These are phyloP conservation scores for Montifringilla adamsi DNA, from an alignment of 2,113 vertebrate genomes.

Conservation along the genomic window DNA sequence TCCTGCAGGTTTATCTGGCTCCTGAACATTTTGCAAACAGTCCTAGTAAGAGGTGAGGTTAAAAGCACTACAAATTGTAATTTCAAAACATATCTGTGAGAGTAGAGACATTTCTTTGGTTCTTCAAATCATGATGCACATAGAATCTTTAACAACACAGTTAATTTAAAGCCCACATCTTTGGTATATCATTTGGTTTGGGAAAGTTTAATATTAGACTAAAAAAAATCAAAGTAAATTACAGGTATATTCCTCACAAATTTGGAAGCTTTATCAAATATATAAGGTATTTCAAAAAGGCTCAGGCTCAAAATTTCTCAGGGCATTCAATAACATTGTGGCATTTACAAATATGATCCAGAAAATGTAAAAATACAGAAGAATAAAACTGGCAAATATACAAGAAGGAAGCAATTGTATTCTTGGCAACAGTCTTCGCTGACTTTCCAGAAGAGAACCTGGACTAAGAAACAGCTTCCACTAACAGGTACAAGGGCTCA, in stretches of 20 bases:
- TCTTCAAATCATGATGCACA: background rate
- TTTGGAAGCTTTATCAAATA: background rate
- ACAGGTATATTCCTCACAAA: background rate
- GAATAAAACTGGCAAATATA: background rate
- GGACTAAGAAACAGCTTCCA: background rate
- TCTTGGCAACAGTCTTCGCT: background rate
- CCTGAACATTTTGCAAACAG: background rate
- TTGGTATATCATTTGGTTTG: background rate
- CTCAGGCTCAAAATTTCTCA: background rate
- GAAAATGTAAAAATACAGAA: background rate
- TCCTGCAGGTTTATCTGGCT: constrained; percentile 30
- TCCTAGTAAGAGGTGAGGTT: background rate
- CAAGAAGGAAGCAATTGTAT: background rate
- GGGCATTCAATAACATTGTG: background rate
- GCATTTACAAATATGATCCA: background rate
- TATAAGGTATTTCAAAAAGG: background rate
- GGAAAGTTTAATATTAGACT: background rate
- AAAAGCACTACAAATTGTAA: background rate
- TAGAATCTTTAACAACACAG: background rate
- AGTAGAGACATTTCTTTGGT: background rate
- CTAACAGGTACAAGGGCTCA: background rate
- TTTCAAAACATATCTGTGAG: background rate
- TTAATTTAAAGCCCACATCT: background rate
- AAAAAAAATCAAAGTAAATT: background rate
- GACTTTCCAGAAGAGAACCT: background rate